A percentile compares a stretch with the other conserved stretches of the same genome.
phyloP scores from a whole-genome alignment of 2,113 vertebrate genomes.

The Oreochromis spilurus region DNA sequence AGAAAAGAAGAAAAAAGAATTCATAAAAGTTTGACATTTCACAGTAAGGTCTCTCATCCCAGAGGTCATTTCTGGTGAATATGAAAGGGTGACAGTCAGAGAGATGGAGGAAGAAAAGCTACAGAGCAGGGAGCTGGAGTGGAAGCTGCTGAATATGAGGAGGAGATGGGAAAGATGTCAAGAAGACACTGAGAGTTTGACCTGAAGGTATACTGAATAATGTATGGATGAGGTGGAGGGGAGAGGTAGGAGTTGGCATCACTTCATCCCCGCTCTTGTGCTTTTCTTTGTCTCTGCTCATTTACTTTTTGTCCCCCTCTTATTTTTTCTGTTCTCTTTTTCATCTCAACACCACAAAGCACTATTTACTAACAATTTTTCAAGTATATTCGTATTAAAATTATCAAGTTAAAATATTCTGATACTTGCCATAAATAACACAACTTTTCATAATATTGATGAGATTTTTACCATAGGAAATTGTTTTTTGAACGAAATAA shows the following conservation, averaged over 20 bases:
- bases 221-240: slow-evolving; percentile 35
- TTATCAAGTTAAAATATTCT: not conserved
- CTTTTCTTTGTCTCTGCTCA: not conserved
- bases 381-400: not conserved
- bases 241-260: not conserved
- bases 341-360: not conserved
- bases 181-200: slow-evolving; percentile 51
- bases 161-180: slow-evolving; percentile 32
- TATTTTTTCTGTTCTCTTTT: not conserved
- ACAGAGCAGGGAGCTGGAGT: not conserved
- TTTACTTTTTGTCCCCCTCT: not conserved
- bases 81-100: slow-evolving; percentile 36
- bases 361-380: not conserved
- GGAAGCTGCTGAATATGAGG: slow-evolving; percentile 9
- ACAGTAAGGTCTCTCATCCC: not conserved
- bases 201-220: slow-evolving; percentile 65
- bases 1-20: not conserved
- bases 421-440: not conserved
- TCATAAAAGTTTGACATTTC: slow-evolving; percentile 28
- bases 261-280: not conserved
- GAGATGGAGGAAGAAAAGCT: slow-evolving; percentile 14
- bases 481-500: not conserved
- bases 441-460: not conserved
- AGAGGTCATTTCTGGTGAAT: slow-evolving; percentile 27
- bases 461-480: not conserved